Evolutionary conservation across 2,113 vertebrate genomes (phyloP).

Genomic region (Laticauda colubrina): DNA sequence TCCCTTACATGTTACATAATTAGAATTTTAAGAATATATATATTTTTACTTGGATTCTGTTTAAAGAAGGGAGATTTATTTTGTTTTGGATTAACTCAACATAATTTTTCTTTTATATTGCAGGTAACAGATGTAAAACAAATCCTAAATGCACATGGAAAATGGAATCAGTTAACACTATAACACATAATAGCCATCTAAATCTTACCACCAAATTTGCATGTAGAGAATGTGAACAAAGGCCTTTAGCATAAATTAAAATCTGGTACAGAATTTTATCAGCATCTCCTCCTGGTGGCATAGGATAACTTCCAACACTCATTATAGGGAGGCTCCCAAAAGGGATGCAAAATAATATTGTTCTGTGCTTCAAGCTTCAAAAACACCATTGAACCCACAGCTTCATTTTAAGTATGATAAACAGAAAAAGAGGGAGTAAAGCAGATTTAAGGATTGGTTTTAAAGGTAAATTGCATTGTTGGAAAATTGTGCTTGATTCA

Average conservation of each 20-base stretch:
- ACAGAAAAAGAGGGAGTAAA: neutral
- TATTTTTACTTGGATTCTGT: neutral
- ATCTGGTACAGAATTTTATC: conserved; percentile 38
- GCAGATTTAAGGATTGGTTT: conserved; percentile 3
- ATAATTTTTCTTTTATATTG: neutral
- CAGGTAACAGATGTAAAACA: neutral
- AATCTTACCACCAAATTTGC: neutral
- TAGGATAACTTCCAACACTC: neutral
- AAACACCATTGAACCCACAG: conserved; percentile 5
- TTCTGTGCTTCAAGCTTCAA: conserved; percentile 18
- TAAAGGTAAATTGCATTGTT: conserved; percentile 21
- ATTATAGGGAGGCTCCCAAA: conserved; percentile 18
- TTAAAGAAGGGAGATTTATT: neutral
- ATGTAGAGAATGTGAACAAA: conserved; percentile 6
- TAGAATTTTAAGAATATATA: neutral
- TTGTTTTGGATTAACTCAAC: neutral
- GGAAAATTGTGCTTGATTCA: conserved; percentile 23
- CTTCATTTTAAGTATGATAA: neutral
- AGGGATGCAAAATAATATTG: conserved; percentile 4
- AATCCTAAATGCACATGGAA: neutral
- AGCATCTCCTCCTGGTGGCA: conserved; percentile 52
- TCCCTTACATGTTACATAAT: neutral
- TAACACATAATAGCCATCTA: conserved; percentile 18
- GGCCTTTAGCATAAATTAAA: conserved; percentile 36
- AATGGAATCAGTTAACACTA: conserved; percentile 5